These are phyloP conservation scores for Calliphora vomitoria DNA, from an alignment of 2,888 invertebrate genomes.

Conservation along the genomic window DNA sequence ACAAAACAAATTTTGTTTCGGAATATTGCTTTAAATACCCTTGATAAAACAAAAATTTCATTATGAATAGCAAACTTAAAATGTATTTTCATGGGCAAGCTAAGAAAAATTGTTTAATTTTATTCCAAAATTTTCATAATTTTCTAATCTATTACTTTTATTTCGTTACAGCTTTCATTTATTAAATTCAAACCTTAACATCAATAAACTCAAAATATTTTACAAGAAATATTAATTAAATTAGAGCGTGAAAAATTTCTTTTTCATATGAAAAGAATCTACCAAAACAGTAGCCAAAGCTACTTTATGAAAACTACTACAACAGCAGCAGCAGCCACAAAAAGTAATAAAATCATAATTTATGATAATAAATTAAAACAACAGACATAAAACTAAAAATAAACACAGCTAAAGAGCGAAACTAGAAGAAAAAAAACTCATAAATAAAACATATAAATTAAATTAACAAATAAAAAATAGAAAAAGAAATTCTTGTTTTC, in stretches of 20 bases:
- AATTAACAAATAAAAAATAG: slow-evolving; percentile 2
- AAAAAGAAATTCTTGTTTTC: slow-evolving; percentile 40
- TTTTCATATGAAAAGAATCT: slow-evolving; percentile 63
- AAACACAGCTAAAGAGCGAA: slow-evolving; percentile 70
- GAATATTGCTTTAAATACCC: too few relatives aligned
- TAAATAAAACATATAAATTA: slow-evolving; percentile 56
- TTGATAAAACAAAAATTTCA: too few relatives aligned
- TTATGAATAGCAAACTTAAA: too few relatives aligned
- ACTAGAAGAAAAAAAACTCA: slow-evolving; percentile 70
- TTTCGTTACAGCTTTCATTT: slow-evolving; percentile 63
- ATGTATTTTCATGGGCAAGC: too few relatives aligned
- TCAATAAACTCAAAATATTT: background rate
- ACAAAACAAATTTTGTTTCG: too few relatives aligned
- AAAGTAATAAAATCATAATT: slow-evolving; percentile 78
- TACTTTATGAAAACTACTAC: slow-evolving; percentile 42
- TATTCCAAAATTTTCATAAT: background rate
- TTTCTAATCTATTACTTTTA: slow-evolving; percentile 15
- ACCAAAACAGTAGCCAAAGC: slow-evolving; percentile 72
- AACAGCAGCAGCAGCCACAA: slow-evolving; percentile 72
- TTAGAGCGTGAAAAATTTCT: slow-evolving; percentile 79
- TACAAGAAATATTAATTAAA: slow-evolving; percentile 75
- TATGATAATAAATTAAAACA: slow-evolving; percentile 81
- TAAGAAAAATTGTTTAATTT: background rate
- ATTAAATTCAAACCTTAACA: slow-evolving; percentile 8
- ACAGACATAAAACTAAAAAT: slow-evolving; percentile 78